These are phyloP conservation scores for Oophaga sylvatica DNA, from an alignment of 2,797 vertebrate genomes.

Conservation along the genomic window DNA sequence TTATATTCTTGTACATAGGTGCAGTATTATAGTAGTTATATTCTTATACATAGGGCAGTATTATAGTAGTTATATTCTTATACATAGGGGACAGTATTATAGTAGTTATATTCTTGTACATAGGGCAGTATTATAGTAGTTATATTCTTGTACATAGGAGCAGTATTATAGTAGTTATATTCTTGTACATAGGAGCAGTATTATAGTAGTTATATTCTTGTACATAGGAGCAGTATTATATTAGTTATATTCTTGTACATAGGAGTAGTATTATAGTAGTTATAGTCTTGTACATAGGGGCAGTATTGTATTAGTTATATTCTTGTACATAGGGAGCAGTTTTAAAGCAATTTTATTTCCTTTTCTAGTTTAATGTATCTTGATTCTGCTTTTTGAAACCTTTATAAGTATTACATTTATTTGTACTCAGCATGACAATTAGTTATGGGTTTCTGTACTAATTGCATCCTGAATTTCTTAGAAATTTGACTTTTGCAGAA, in stretches of 20 bases:
- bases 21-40: slow-evolving; percentile 26
- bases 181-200: not conserved
- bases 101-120: slow-evolving; percentile 7
- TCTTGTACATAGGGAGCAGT: not conserved
- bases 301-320: slow-evolving; percentile 13
- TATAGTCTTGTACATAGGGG: not conserved
- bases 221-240: slow-evolving; percentile 4
- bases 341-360: no score
- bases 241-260: slow-evolving; percentile 15
- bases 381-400: not conserved
- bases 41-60: not conserved
- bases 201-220: slow-evolving; percentile 22
- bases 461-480: not conserved
- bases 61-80: slow-evolving; percentile 2
- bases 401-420: not conserved
- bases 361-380: not conserved
- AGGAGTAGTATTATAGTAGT: slow-evolving; percentile 14
- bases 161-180: slow-evolving; percentile 17
- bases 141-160: not conserved
- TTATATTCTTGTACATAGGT: slow-evolving; percentile 9
- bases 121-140: slow-evolving; percentile 13
- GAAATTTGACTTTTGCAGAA: not conserved
- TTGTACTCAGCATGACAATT: not conserved
- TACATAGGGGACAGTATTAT: not conserved
- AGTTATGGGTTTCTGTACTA: no score